Conservation (phyloP, 2,888 invertebrate genomes). For the Drosophila tanythrix region DNA sequence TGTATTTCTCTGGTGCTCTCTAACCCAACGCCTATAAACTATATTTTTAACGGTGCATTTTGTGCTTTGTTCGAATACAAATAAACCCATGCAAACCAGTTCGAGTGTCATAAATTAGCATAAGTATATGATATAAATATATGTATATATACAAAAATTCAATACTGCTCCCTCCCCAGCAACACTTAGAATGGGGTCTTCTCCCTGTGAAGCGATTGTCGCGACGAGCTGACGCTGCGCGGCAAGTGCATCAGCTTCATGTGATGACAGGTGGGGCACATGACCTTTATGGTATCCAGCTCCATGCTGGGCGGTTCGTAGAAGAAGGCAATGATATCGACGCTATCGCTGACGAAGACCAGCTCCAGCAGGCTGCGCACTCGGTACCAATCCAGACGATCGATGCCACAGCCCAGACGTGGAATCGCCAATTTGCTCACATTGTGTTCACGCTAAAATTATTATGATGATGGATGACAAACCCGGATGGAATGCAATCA, state of each 20-base stretch:
- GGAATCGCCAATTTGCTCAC: conserved; percentile 88
- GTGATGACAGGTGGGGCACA: conserved; percentile 70
- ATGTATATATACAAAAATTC: conserved; percentile 29
- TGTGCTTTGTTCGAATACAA: conserved; percentile 45
- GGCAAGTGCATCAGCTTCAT: conserved; percentile 68
- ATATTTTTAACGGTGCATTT: conserved; percentile 65
- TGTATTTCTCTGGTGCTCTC: conserved; percentile 34
- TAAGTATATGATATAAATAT: conserved; percentile 3
- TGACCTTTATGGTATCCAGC: conserved; percentile 59
- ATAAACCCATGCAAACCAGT: conserved; percentile 55
- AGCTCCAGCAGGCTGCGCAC: conserved; percentile 85
- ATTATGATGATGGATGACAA: background rate
- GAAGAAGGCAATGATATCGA: conserved; percentile 86
- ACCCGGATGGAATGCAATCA: background rate
- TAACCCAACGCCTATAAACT: conserved; percentile 46
- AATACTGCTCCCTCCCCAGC: background rate
- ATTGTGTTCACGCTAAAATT: conserved; percentile 82
- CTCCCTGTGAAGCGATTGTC: conserved; percentile 67
- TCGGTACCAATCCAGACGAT: conserved; percentile 87
- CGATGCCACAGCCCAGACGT: conserved; percentile 88
- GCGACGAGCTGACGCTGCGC: conserved; percentile 66
- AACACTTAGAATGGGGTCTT: conserved; percentile 63
- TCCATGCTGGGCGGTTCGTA: conserved; percentile 76
- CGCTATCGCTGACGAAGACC: conserved; percentile 85
- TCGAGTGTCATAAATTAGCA: conserved; percentile 44